Evolutionary conservation across 2,888 invertebrate species (phyloP).

Genomic region (Frankliniella fusca): DNA sequence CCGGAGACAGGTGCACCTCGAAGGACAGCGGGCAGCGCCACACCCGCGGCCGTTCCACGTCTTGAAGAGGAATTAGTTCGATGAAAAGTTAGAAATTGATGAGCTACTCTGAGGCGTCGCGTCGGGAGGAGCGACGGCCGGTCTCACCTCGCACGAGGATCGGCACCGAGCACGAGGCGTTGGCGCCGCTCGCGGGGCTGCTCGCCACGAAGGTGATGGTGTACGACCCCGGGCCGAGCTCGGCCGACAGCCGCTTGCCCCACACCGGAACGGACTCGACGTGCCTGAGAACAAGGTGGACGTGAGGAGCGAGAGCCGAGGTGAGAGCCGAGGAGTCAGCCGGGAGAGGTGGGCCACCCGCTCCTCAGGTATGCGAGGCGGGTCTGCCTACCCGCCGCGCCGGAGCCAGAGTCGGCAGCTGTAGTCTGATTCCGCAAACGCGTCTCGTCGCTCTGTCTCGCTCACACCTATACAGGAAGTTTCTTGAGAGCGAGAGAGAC

Average conservation of each 20-base stretch:
- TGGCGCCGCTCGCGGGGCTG: conserved; percentile 54
- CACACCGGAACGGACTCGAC: conserved; percentile 59
- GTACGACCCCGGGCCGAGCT: conserved; percentile 57
- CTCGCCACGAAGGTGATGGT: conserved; percentile 57
- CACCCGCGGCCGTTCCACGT: conserved; percentile 56
- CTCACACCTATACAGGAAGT: too few species aligned
- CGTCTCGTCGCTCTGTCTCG: too few species aligned
- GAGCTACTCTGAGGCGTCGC: too few species aligned
- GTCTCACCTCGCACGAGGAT: conserved; percentile 55
- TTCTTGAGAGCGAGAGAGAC: too few species aligned
- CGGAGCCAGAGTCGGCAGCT: too few species aligned
- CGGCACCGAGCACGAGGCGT: conserved; percentile 56
- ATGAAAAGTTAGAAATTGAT: too few species aligned
- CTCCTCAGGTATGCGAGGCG: too few species aligned
- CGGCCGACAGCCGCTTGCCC: conserved; percentile 58
- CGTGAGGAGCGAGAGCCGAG: background rate
- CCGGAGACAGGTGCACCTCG: conserved; percentile 53
- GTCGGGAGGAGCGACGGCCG: too few species aligned
- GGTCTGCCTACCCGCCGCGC: too few species aligned
- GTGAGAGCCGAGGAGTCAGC: background rate
- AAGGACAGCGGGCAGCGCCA: conserved; percentile 60
- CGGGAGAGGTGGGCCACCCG: too few species aligned
- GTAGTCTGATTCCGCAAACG: too few species aligned
- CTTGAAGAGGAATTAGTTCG: conserved; percentile 42
- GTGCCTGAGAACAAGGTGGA: conserved; percentile 46